These are phyloP conservation scores for Cyclopterus lumpus DNA, from an alignment of 2,797 vertebrate species.

Conservation along the genomic window DNA sequence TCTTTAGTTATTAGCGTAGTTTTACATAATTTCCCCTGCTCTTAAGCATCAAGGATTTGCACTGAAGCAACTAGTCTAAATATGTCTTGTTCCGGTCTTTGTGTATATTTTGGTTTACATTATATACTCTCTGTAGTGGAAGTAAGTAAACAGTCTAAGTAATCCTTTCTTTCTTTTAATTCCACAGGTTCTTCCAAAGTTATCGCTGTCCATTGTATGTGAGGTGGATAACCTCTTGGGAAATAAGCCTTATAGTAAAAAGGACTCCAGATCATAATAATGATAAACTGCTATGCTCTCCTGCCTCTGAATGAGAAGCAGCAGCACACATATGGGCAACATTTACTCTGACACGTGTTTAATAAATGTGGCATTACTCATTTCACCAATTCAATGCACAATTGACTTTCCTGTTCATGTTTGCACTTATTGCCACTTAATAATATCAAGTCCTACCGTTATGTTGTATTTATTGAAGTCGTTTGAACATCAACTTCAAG, in stretches of 20 bases:
- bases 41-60: no score
- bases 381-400: constrained; percentile 2
- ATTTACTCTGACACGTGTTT: neutral
- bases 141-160: neutral
- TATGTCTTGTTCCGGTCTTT: no score
- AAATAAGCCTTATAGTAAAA: constrained; percentile 96
- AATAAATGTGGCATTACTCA: neutral
- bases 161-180: constrained; percentile 17
- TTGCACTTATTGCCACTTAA: neutral
- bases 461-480: neutral
- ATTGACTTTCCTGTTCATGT: neutral
- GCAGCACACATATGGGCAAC: neutral
- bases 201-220: constrained; percentile 90
- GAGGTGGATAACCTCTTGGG: constrained; percentile 95
- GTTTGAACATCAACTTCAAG: neutral
- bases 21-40: no score
- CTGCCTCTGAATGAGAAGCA: neutral
- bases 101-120: neutral
- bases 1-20: no score
- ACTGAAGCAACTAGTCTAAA: no score
- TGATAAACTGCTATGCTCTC: neutral
- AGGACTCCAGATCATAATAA: constrained; percentile 91
- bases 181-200: constrained; percentile 92
- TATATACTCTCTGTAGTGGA: neutral
- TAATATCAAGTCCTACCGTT: neutral